A percentile compares a stretch with the other conserved stretches of the same genome.
Conservation (phyloP, 2,888 invertebrate species). For the Sialis lutaria region DNA sequence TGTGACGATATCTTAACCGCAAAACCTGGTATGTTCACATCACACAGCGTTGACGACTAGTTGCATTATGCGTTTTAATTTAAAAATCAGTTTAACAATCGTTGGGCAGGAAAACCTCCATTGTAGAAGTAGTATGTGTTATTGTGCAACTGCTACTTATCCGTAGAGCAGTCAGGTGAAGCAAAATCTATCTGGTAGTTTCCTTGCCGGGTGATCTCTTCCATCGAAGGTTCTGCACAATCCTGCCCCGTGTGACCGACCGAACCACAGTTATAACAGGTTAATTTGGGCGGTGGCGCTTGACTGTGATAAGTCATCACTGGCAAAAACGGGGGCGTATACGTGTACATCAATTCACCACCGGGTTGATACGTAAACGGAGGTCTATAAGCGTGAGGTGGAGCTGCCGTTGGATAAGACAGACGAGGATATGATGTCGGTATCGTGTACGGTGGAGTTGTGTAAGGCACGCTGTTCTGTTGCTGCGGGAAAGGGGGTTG, state of each 20-base stretch:
- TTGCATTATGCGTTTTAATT: no score
- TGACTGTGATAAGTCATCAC: conserved; percentile 24
- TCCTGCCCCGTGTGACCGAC: conserved; percentile 68
- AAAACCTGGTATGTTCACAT: no score
- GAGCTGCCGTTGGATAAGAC: conserved; percentile 17
- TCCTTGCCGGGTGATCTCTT: conserved; percentile 68
- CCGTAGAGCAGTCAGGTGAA: conserved; percentile 11
- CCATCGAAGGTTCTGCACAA: conserved; percentile 82
- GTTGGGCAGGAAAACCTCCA: no score
- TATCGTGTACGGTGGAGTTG: conserved; percentile 21
- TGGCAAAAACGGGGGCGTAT: conserved; percentile 21
- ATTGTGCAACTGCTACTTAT: conserved; percentile 2
- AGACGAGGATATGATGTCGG: conserved; percentile 19
- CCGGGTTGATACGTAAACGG: conserved; percentile 31
- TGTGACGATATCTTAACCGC: no score
- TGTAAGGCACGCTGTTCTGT: conserved; percentile 11
- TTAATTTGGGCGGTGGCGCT: conserved; percentile 41
- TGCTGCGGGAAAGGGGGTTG: conserved; percentile 9
- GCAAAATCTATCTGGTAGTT: conserved; percentile 49
- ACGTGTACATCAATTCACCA: conserved; percentile 29
- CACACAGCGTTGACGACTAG: no score
- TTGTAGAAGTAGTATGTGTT: no score
- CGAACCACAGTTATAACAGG: conserved; percentile 88
- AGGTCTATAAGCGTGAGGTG: conserved; percentile 21
- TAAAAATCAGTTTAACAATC: no score